Base-by-base conservation (phyloP, 2,797 vertebrate genomes). In the Poecile montanus region DNA sequence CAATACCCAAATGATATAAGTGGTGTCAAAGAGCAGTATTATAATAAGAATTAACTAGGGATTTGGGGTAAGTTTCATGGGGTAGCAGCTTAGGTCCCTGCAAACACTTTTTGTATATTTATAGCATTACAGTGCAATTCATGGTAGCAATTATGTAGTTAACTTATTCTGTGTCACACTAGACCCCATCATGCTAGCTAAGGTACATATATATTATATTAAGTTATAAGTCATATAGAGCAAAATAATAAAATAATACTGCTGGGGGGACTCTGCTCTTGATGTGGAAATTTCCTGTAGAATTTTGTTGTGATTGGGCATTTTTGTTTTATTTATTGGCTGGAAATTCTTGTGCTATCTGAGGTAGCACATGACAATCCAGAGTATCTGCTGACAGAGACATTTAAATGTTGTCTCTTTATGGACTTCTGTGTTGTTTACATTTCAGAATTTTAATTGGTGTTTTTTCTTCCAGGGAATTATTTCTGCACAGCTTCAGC, bases 401-500 rank as follows among this genome's bases (percentile, higher is more conserved):
- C 7, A 11, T 76, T 89, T 87, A 61, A 93, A 53, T 1, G 1
- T 63, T 61, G 32, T 51, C 40, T 86, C 13, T 82, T 95, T 92
- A 85, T 88, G 62, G 85, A 18, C 10, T 18, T 75, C 58, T 1
- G 6, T 65, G 44, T 44, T 89, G 81, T 91, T 91, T 79, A 54
- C 18, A 48, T 88, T 94, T 93, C 61, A 83, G 32, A 72, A 83
- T 91, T 94, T 88, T 95, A 92, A 89, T 66, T 89, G n/a, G 70
- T 67, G 10, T 61, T 89, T 23, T 68, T 19, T 77, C 44, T 44
- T 94, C 10, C 32, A 26, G 75, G 68, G 61, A 91, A 42, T 93
- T 88, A 56, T 92, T 56, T 88, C 74, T 90, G n/a, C 10, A n/a
- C 19, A 66, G 30, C 47, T 93, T 79, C 75, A 45, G 11, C 62